These are phyloP conservation scores for Chymomyza procnemis DNA, from an alignment of 2,888 invertebrate species.

Conservation along the genomic window DNA sequence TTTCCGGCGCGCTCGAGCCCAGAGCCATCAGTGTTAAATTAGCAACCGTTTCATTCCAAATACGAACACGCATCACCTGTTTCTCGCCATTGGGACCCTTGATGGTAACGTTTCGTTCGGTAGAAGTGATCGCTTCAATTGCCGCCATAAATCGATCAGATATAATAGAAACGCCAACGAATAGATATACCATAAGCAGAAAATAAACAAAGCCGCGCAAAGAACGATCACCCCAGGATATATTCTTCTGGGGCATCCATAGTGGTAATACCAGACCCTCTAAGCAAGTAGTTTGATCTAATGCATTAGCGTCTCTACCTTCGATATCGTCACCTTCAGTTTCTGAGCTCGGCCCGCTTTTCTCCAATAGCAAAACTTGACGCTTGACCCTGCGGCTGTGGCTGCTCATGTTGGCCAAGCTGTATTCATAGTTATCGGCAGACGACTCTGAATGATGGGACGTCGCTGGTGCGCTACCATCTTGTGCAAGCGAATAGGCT, in stretches of 20 bases:
- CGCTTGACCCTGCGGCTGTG: slow-evolving; percentile 13
- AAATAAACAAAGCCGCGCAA: slow-evolving; percentile 95
- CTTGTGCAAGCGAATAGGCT: slow-evolving; percentile 60
- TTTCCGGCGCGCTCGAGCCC: slow-evolving; percentile 99
- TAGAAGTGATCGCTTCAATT: slow-evolving; percentile 99
- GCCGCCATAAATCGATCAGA: slow-evolving; percentile 99
- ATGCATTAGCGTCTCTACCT: background rate
- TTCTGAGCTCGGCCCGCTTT: background rate
- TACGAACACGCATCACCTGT: slow-evolving; percentile 93
- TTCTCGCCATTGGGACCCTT: slow-evolving; percentile 92
- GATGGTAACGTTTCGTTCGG: slow-evolving; percentile 95
- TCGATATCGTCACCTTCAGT: background rate
- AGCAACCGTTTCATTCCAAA: slow-evolving; percentile 99
- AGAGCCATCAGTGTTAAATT: slow-evolving; percentile 99
- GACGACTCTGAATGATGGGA: background rate
- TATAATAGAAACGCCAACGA: slow-evolving; percentile 98
- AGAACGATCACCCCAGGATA: slow-evolving; percentile 87
- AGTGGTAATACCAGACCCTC: slow-evolving; percentile 92
- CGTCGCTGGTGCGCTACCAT: slow-evolving; percentile 2
- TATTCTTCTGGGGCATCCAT: slow-evolving; percentile 91
- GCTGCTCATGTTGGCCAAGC: slow-evolving; percentile 18
- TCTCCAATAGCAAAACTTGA: slow-evolving; percentile 15
- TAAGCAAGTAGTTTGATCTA: slow-evolving; percentile 81
- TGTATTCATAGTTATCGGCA: slow-evolving; percentile 5
- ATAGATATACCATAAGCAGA: slow-evolving; percentile 92